Evolutionary conservation across 2,113 vertebrate species (phyloP).

Genomic region (Tyto alba): DNA sequence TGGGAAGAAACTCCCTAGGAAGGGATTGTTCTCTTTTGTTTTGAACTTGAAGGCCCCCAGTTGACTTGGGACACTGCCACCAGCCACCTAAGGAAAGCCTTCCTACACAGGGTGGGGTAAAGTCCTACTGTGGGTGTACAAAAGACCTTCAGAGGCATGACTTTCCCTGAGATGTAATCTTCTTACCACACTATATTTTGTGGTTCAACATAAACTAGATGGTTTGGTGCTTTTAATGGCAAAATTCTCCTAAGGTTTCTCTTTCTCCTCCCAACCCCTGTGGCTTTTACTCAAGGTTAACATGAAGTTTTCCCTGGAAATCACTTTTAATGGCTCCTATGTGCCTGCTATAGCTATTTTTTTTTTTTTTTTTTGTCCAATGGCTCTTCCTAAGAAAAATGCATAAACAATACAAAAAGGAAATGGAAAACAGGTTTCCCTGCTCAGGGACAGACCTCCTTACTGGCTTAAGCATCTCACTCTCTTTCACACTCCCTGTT

Average conservation of each 20-base stretch:
- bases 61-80: slow-evolving; percentile 34
- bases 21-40: slow-evolving; percentile 39
- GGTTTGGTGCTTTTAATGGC: not conserved
- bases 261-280: not conserved
- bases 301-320: not conserved
- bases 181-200: not conserved
- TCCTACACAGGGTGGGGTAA: not conserved
- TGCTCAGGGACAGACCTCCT: not conserved
- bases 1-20: slow-evolving; percentile 24
- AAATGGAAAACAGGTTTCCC: not conserved
- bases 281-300: not conserved
- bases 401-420: not conserved
- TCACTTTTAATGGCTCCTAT: not conserved
- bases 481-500: not conserved
- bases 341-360: not conserved
- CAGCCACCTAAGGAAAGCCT: not conserved
- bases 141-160: not conserved
- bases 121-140: not conserved
- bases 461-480: not conserved
- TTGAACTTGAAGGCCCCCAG: slow-evolving; percentile 12
- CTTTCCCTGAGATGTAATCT: not conserved
- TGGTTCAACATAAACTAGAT: not conserved
- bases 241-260: not conserved
- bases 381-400: not conserved
- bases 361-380: not conserved